phyloP scores from a whole-genome alignment of 2,113 vertebrate genomes.

The Ophthalmotilapia sp. region DNA sequence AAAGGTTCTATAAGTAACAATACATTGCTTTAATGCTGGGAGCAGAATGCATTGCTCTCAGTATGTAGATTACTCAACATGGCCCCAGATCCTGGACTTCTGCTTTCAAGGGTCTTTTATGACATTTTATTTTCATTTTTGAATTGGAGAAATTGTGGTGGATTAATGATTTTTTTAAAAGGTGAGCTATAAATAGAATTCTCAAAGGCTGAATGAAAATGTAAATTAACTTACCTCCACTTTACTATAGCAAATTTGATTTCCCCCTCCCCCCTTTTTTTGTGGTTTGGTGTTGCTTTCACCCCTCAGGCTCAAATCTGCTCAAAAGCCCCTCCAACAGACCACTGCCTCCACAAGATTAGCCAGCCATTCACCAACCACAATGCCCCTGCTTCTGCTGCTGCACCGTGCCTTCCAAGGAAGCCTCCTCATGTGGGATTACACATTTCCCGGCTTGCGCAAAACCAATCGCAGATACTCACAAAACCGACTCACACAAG shows the following conservation, averaged over 20 bases:
- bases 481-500: background rate
- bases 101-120: background rate
- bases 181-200: background rate
- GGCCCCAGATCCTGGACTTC: background rate
- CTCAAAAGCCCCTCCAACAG: slow-evolving; percentile 46
- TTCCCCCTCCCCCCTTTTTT: background rate
- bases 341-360: slow-evolving; percentile 58
- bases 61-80: background rate
- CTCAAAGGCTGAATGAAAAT: slow-evolving; percentile 15
- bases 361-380: slow-evolving; percentile 49
- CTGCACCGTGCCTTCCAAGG: slow-evolving; percentile 46
- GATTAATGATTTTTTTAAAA: background rate
- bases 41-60: background rate
- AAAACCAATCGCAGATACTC: background rate
- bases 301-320: slow-evolving; percentile 46
- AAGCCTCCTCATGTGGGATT: slow-evolving; percentile 54
- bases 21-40: background rate
- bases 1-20: background rate
- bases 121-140: background rate
- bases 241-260: slow-evolving; percentile 16
- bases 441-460: slow-evolving; percentile 23
- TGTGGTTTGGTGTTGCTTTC: slow-evolving; percentile 13
- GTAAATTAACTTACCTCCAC: slow-evolving; percentile 13
- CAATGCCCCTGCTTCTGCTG: slow-evolving; percentile 47
- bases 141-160: background rate